Evolutionary conservation across 2,113 vertebrate genomes (phyloP).

Genomic region (Melanerpes formicivorus): DNA sequence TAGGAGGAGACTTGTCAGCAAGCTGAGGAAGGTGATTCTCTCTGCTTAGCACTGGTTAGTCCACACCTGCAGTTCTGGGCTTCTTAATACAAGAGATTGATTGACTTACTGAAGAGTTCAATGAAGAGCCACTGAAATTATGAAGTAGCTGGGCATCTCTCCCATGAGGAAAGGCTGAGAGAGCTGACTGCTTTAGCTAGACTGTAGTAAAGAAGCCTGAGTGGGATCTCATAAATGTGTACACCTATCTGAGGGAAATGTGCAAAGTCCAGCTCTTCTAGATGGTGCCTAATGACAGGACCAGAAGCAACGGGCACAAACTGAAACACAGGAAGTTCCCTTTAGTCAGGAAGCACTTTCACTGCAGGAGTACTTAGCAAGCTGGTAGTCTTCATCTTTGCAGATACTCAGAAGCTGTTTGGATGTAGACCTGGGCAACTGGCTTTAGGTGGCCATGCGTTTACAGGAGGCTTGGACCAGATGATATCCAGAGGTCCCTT

Average conservation of each 20-base stretch:
- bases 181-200: neutral
- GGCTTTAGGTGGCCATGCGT: no score
- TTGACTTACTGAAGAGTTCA: neutral
- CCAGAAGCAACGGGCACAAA: no score
- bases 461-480: no score
- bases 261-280: neutral
- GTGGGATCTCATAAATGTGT: neutral
- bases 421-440: no score
- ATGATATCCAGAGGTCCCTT: no score
- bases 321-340: neutral
- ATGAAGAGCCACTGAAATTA: neutral
- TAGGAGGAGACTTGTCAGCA: neutral
- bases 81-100: neutral
- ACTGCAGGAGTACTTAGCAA: neutral
- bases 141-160: neutral
- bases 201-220: neutral
- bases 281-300: neutral
- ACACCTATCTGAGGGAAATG: neutral
- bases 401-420: no score
- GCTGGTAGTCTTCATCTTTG: neutral
- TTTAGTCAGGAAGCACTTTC: neutral
- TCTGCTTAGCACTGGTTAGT: neutral
- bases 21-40: neutral
- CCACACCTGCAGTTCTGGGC: neutral
- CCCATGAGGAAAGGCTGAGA: neutral